A percentile compares a stretch with the other conserved stretches of the same genome.
Evolutionary conservation across 2,113 vertebrate genomes (phyloP).

Genomic region (Otolemur garnettii): DNA sequence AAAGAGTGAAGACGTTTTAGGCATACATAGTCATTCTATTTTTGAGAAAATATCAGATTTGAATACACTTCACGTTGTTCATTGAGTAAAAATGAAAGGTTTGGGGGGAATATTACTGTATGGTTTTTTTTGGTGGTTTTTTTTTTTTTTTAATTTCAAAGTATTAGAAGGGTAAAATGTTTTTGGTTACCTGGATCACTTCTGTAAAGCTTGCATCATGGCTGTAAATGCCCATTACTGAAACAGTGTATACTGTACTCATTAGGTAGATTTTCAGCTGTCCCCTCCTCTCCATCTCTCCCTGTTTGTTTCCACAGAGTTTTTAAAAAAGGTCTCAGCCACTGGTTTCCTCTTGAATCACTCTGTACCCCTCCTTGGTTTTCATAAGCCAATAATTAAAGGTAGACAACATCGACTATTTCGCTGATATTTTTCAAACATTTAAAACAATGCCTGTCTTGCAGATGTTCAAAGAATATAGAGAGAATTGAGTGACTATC

Average conservation of each 20-base stretch:
- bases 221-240: too few relatives aligned
- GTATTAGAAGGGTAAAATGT: too few relatives aligned
- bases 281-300: too few relatives aligned
- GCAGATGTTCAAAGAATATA: not conserved
- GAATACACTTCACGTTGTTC: not conserved
- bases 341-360: not conserved
- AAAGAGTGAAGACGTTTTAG: not conserved
- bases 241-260: too few relatives aligned
- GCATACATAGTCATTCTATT: not conserved
- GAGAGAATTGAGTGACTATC: not conserved
- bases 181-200: too few relatives aligned
- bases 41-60: constrained; percentile 25
- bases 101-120: not conserved
- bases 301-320: too few relatives aligned
- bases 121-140: too few relatives aligned
- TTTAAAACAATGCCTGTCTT: not conserved
- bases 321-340: not conserved
- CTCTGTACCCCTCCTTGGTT: not conserved
- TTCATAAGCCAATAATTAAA: not conserved
- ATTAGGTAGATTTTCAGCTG: too few relatives aligned
- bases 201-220: too few relatives aligned
- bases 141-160: too few relatives aligned
- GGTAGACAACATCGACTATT: not conserved
- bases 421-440: not conserved
- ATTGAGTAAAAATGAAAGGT: not conserved